A percentile compares a stretch with the other conserved stretches of the same genome.
phyloP scores from a whole-genome alignment of 2,113 vertebrate species.

The Raja brachyura region DNA sequence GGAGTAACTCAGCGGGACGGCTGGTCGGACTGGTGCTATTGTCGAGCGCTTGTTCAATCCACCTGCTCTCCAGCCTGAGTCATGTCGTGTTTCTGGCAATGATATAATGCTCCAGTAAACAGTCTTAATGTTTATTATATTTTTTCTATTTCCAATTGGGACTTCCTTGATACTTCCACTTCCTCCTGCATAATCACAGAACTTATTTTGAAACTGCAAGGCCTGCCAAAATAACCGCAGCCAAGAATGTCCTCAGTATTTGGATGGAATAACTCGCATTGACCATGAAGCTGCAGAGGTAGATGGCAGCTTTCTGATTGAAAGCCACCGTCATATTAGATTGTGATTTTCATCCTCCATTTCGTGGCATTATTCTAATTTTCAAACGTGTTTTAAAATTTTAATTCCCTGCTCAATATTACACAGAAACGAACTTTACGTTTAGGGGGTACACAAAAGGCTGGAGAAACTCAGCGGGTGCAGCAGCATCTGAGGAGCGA shows the following conservation, averaged over 20 bases:
- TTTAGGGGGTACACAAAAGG: too few relatives aligned
- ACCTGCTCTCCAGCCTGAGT: background rate
- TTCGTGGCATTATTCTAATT: background rate
- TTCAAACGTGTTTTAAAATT: background rate
- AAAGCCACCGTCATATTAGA: background rate
- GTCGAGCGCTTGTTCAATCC: slow-evolving; percentile 3
- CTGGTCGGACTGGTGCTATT: background rate
- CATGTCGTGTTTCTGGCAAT: background rate
- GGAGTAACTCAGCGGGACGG: too few relatives aligned
- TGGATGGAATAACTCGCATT: background rate
- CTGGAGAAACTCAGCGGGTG: too few relatives aligned
- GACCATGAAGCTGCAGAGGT: background rate
- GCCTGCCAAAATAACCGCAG: background rate
- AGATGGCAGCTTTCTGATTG: too few relatives aligned
- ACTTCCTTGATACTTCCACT: background rate
- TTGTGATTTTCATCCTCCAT: background rate
- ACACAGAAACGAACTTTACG: too few relatives aligned
- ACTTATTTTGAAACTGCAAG: background rate
- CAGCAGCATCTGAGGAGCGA: too few relatives aligned
- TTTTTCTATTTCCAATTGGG: background rate
- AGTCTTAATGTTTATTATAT: too few relatives aligned
- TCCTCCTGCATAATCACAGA: background rate
- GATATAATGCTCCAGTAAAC: background rate
- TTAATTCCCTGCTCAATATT: background rate
- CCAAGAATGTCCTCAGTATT: background rate